A percentile compares a stretch with the other conserved stretches of the same genome.
These are phyloP conservation scores for Polietes domitor DNA, from an alignment of 2,888 invertebrate genomes.

Conservation along the genomic window DNA sequence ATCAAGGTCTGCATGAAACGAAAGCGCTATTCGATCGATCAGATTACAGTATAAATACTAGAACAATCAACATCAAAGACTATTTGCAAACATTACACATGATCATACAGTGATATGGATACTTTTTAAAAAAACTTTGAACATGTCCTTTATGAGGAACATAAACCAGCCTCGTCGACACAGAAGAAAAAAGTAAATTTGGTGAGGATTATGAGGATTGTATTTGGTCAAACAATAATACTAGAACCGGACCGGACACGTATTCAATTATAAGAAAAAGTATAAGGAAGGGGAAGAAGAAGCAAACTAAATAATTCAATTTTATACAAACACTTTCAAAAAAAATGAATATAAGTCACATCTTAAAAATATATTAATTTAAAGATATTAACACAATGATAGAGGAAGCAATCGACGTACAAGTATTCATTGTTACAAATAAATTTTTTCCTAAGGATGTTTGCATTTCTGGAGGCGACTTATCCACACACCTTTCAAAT, in stretches of 20 bases:
- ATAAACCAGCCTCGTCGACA: constrained; percentile 1
- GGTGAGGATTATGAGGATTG: constrained; percentile 27
- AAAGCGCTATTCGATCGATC: background rate
- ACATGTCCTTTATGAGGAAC: background rate
- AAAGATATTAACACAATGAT: no score
- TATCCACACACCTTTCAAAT: background rate
- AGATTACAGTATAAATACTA: constrained; percentile 7
- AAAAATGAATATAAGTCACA: no score
- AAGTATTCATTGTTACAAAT: background rate
- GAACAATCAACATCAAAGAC: no score
- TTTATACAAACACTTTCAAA: background rate
- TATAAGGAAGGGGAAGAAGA: background rate
- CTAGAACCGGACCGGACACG: constrained; percentile 15
- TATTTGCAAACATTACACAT: no score
- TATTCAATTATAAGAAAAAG: background rate
- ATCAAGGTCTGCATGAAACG: background rate
- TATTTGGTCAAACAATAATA: constrained; percentile 31
- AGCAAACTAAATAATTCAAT: background rate
- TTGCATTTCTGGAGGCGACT: background rate
- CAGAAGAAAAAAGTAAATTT: constrained; percentile 18
- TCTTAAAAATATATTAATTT: no score
- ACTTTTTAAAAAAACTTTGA: constrained; percentile 24
- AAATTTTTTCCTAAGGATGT: background rate
- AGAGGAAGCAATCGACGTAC: background rate
- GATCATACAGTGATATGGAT: no score